phyloP scores from a whole-genome alignment of 2,797 vertebrate genomes.

The Pagetopsis macropterus region DNA sequence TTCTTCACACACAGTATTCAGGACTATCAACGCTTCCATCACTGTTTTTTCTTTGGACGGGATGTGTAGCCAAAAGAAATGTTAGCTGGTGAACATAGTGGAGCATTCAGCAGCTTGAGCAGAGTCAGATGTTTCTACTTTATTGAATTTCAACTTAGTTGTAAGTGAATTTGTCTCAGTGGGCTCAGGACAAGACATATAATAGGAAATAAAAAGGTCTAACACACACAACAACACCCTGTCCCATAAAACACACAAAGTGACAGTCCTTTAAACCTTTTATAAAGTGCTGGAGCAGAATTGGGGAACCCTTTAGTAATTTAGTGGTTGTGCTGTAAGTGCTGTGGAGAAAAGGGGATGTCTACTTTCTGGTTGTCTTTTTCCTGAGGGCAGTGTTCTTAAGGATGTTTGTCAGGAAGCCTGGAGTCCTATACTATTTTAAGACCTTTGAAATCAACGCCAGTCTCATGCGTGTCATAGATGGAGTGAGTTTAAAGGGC shows the following conservation, averaged over 20 bases:
- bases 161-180: not conserved
- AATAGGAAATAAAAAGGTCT: not conserved
- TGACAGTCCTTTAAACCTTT: too few species aligned
- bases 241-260: not conserved
- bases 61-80: not conserved
- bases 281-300: too few species aligned
- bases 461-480: not conserved
- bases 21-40: not conserved
- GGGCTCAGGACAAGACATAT: not conserved
- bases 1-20: not conserved
- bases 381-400: not conserved
- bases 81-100: not conserved
- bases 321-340: not conserved
- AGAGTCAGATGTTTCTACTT: not conserved
- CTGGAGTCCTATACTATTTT: not conserved
- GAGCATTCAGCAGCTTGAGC: not conserved
- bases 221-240: not conserved
- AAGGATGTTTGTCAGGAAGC: not conserved
- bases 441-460: not conserved
- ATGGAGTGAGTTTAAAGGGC: not conserved
- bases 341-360: not conserved
- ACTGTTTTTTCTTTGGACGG: not conserved
- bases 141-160: not conserved
- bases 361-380: not conserved
- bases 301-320: slow-evolving; percentile 1